Evolutionary conservation across 2,113 vertebrate genomes (phyloP).

Genomic region (Ploceus nigricollis): DNA sequence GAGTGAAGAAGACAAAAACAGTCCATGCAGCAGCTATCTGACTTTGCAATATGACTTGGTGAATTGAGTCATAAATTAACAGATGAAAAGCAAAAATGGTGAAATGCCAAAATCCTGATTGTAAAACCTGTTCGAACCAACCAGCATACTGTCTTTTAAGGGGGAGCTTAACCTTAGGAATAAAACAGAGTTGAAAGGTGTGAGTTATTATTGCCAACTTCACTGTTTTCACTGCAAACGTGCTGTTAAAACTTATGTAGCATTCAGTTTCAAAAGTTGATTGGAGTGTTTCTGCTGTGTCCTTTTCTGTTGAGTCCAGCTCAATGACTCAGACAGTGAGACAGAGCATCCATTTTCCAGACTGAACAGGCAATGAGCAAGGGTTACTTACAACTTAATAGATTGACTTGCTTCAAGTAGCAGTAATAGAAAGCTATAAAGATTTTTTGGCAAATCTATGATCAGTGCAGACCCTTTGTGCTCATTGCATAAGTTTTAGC

Average conservation of each 20-base stretch:
- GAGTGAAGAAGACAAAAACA: not conserved
- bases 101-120: not conserved
- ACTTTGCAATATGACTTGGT: not conserved
- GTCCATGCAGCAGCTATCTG: not conserved
- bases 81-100: not conserved
- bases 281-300: not conserved
- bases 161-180: not conserved
- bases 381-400: not conserved
- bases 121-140: not conserved
- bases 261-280: not conserved
- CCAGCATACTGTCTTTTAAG: not conserved
- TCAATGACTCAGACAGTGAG: not conserved
- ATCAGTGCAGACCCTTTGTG: not conserved
- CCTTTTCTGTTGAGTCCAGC: not conserved
- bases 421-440: not conserved
- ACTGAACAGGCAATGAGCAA: not conserved
- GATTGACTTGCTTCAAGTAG: not conserved
- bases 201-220: not conserved
- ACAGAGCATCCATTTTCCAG: not conserved
- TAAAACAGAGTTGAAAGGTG: not conserved
- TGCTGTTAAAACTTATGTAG: not conserved
- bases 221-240: not conserved
- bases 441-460: not conserved
- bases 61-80: slow-evolving; percentile 12
- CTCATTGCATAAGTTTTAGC: not conserved